Percentiles rank a stretch among this genome's conserved stretches.
Conservation (phyloP, 2,113 vertebrate species). For the Rissa tridactyla region DNA sequence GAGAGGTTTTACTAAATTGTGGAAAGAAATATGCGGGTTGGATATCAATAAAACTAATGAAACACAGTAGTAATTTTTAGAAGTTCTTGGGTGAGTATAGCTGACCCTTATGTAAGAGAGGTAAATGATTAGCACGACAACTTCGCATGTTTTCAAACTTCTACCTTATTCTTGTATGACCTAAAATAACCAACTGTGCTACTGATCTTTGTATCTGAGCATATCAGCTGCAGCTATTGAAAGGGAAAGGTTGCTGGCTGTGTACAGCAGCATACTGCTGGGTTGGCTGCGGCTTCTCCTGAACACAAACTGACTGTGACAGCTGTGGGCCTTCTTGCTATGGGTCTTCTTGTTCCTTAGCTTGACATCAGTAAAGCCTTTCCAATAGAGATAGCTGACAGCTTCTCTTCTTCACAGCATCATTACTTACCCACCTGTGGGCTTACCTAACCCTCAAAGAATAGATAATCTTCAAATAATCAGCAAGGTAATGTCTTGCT, state of each 20-base stretch:
- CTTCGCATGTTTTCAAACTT: background rate
- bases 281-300: rapidly evolving
- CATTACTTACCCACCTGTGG: background rate
- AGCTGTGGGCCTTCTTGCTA: rapidly evolving
- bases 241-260: background rate
- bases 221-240: background rate
- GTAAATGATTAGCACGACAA: background rate
- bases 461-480: background rate
- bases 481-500: background rate
- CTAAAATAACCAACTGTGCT: background rate
- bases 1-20: background rate
- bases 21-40: background rate
- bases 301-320: background rate
- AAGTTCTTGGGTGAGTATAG: background rate
- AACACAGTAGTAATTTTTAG: background rate
- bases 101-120: background rate
- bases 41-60: background rate
- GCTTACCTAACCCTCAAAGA: background rate
- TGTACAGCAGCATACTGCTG: background rate
- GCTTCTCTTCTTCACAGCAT: background rate
- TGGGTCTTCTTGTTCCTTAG: rapidly evolving
- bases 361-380: background rate
- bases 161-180: background rate
- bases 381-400: background rate
- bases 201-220: background rate